A percentile compares a stretch with the other conserved stretches of the same genome.
Evolutionary conservation across 2,113 vertebrate species (phyloP).

Genomic region (Motacilla tschutschensis): DNA sequence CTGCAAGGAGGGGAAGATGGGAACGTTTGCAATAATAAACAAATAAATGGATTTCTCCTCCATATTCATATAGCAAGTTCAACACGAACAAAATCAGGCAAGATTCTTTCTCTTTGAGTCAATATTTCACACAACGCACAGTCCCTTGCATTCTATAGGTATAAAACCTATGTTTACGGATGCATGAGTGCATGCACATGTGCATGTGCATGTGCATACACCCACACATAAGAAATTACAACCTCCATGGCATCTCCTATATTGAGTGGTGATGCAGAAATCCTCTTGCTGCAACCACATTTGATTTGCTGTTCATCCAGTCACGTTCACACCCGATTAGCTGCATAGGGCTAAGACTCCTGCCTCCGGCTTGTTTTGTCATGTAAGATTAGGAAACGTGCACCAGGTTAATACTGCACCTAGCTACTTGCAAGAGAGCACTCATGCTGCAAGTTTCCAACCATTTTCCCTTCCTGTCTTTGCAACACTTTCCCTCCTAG

Average conservation of each 20-base stretch:
- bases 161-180: not conserved
- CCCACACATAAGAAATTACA: not conserved
- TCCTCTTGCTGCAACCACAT: not conserved
- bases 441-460: not conserved
- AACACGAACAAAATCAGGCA: not conserved
- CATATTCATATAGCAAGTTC: not conserved
- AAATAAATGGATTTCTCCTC: not conserved
- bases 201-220: not conserved
- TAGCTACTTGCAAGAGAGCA: not conserved
- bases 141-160: no score
- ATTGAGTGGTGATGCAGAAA: not conserved
- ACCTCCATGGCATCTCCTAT: not conserved
- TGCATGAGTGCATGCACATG: not conserved
- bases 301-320: not conserved
- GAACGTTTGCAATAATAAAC: not conserved
- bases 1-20: not conserved
- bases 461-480: not conserved
- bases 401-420: not conserved
- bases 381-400: not conserved
- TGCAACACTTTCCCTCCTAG: not conserved
- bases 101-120: not conserved
- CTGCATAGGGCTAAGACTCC: fast-evolving
- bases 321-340: fast-evolving
- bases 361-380: fast-evolving
- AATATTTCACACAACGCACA: not conserved